These are phyloP conservation scores for Phania funesta DNA, from an alignment of 2,888 invertebrate species.

Conservation along the genomic window DNA sequence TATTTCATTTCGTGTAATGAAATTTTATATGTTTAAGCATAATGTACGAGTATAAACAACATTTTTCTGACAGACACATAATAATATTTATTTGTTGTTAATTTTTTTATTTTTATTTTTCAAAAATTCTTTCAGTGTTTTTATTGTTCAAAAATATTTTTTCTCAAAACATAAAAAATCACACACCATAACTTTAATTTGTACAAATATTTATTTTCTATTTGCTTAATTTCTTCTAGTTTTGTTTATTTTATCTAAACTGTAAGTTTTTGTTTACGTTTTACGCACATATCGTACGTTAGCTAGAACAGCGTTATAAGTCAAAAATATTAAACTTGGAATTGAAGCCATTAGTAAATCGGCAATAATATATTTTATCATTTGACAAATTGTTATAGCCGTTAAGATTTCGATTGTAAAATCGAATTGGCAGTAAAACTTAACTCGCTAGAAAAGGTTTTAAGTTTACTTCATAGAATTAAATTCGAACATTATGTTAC, in stretches of 20 bases:
- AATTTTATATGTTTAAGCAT: neutral
- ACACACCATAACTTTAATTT: conserved; percentile 34
- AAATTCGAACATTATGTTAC: no score
- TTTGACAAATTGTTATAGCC: no score
- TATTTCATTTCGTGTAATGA: neutral
- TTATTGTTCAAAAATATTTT: conserved; percentile 9
- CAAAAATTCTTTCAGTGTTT: conserved; percentile 24
- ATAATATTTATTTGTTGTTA: conserved; percentile 20
- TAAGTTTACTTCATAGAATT: no score
- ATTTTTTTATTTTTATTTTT: neutral
- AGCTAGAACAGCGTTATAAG: no score
- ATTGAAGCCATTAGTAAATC: no score
- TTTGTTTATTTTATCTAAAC: neutral
- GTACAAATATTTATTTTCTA: neutral
- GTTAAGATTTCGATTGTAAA: no score
- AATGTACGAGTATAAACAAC: no score
- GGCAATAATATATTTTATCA: no score
- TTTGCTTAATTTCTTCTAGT: conserved; percentile 27
- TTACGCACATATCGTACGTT: no score
- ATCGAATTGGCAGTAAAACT: no score
- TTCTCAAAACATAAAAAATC: conserved; percentile 61
- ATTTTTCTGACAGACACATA: conserved; percentile 6
- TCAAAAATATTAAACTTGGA: no score
- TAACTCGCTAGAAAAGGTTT: no score
- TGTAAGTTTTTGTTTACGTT: neutral